A percentile compares a stretch with the other conserved stretches of the same genome.
These are phyloP conservation scores for Furnarius figulus DNA, from an alignment of 2,113 vertebrate genomes.

Conservation along the genomic window DNA sequence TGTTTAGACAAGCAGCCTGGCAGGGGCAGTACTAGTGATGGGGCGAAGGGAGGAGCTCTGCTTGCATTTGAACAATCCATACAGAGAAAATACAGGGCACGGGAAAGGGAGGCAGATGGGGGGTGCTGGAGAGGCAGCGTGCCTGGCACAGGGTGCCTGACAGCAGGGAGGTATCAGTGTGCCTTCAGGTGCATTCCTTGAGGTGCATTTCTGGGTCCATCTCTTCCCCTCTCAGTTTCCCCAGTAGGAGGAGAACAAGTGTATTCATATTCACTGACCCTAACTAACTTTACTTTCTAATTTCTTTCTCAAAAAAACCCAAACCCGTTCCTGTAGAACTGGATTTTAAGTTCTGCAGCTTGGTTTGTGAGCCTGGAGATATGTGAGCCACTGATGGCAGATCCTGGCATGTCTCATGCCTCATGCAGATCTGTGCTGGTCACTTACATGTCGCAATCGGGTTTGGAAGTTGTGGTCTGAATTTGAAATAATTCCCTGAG, in stretches of 20 bases:
- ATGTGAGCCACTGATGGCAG: background rate
- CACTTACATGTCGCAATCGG: accelerated
- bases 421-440: background rate
- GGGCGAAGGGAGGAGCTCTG: background rate
- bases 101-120: background rate
- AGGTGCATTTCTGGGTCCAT: background rate
- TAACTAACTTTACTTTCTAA: background rate
- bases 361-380: background rate
- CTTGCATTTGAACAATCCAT: too few species aligned
- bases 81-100: accelerated
- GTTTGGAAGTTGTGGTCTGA: background rate
- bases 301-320: background rate
- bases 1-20: accelerated
- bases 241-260: background rate
- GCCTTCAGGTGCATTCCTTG: background rate
- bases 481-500: background rate
- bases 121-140: background rate
- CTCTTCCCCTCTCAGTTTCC: background rate
- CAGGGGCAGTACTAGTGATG: accelerated
- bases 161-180: accelerated
- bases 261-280: background rate
- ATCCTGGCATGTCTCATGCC: accelerated
- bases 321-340: background rate
- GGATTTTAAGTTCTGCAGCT: background rate
- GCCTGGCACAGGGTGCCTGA: background rate